Base-by-base conservation (phyloP, 1,140 invertebrate species). In the Amphibalanus amphitrite region DNA sequence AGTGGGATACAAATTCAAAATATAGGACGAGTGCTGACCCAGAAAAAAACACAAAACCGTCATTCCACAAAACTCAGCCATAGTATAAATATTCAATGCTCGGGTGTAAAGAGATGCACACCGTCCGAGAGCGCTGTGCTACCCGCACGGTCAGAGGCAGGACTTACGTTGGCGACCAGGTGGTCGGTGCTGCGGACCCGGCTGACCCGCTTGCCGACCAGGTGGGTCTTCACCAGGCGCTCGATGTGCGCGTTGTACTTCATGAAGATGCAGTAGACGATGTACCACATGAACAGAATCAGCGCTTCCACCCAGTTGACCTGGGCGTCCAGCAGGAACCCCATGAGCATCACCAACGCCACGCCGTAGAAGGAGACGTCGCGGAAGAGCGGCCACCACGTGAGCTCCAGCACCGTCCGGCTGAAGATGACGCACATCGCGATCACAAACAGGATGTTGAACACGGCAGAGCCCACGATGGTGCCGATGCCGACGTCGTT, bases 391-490 rank as follows among this genome's bases (percentile, higher is more conserved):
- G 95, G 95, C 93, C 92, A 95, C 92, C 92, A 94, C 81, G 93
- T 94, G 73, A 95, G 83, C 77, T 93, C 90, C 69, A 90, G 89
- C 20, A 93, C 90, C 0, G 90, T 91, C 69, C 87, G 87, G 20
- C 91, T 88, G 78, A 90, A 92, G 26, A 95, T 79, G 25, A 90
- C 92, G 78, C 93, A 95, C 23, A 94, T 77, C 64, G 79, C 80
- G 77, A 96, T 94, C 69, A 96, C 93, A 80, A 95, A 95, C 88
- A 95, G 92, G 75, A 95, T 93, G 82, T 95, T 96, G 82, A 95
- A 95, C 20, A 96, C 92, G 0, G 93, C 93, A 25, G 91, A 93
- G 4, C 91, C 91, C 70, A 93, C 92, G 26, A 92, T 90, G 6
- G 90, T 90, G 28, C 89, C 91, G 29, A 90, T 83, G 77, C 89